Percentiles rank a stretch among this genome's conserved stretches.
phyloP scores from a whole-genome alignment of 2,113 vertebrate genomes.

The Mirounga angustirostris region DNA sequence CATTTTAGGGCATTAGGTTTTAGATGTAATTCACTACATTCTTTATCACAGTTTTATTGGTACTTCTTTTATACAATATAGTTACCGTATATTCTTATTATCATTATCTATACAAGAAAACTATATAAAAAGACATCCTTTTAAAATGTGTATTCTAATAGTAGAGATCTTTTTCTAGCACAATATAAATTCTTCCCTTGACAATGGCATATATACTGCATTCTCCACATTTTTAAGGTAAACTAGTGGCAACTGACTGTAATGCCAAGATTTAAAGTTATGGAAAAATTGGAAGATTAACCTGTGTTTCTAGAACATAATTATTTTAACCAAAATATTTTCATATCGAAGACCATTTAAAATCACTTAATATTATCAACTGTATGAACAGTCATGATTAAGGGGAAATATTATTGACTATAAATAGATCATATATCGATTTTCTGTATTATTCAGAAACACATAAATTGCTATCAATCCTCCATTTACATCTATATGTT shows the following conservation, averaged over 20 bases:
- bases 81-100: neutral
- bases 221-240: neutral
- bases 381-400: neutral
- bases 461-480: neutral
- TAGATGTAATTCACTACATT: neutral
- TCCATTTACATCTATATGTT: neutral
- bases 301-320: neutral
- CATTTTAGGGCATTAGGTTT: neutral
- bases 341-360: neutral
- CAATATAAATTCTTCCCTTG: neutral
- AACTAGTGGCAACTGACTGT: neutral
- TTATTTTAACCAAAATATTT: neutral
- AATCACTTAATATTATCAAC: neutral
- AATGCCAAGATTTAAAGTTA: neutral
- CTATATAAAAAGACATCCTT: neutral
- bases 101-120: neutral
- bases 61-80: slow-evolving; percentile 9
- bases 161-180: neutral
- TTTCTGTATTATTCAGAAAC: neutral
- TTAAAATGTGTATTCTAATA: neutral
- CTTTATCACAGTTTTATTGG: neutral
- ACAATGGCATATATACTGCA: neutral
- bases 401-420: neutral
- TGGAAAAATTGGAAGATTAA: neutral
- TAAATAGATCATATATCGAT: neutral